Base-by-base conservation (phyloP, 2,888 invertebrate species). In the Oxyteleia sp. region DNA sequence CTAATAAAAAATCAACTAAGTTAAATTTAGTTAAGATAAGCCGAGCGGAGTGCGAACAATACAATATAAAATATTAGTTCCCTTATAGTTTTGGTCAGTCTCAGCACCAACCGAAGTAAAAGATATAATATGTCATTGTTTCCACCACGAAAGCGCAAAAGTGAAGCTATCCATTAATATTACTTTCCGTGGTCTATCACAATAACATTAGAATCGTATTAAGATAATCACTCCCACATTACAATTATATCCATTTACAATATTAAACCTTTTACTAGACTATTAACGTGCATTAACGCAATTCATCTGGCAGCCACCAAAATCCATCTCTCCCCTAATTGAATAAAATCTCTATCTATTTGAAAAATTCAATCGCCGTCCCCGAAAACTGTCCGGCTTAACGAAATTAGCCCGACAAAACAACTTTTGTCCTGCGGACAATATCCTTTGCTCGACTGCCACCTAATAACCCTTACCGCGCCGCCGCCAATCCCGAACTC, bases 401-500 rank as follows among this genome's bases (percentile, higher is more conserved):
- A 78, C 63, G 18, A 68, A 69, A 78, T 78, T 78, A 78, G 51
- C 63, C 41, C 35, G 32, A 68, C 64, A 68, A 68, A 76, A 76
- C 76, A 76, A 76, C 76, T 68, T 68, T 76, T 76, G 76, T 76
- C 51, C 76, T 11, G 61, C 10, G 4, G 69, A 78, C 69, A 69
- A 78, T 78, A 69, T 78, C 78, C 78, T 78, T 78, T 53, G 23
- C 53, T 49, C 78, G 69, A 61, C 78, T 78, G 78, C 69, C 78
- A 69, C 69, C 78, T 69, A 78, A 78, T 78, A 69, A 78, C 78
- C 78, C 78, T 78, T 53, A 69, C 66, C 64, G 64, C 38, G 51
- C 61, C 41, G 35, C 51, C 45, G 61, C 68, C 68, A 76, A 68
- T 53, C 29, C 66, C 47, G 51, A 45, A 41, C n/a, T 45, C 32